A percentile compares a stretch with the other conserved stretches of the same genome.
These are phyloP conservation scores for Clunio marinus DNA, from an alignment of 2,888 invertebrate species.

Conservation along the genomic window DNA sequence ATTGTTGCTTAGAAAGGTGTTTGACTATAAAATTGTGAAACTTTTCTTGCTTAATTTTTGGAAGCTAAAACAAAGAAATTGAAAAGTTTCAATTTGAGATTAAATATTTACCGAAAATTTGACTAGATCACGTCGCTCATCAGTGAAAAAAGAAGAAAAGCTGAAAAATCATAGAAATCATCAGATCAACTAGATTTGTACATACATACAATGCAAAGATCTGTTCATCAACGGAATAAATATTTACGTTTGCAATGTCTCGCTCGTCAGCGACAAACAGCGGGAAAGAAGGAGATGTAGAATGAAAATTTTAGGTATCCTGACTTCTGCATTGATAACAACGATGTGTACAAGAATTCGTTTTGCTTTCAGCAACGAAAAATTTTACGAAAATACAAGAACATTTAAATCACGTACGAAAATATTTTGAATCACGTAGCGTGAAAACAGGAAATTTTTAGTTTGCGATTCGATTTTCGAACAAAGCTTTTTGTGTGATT, in stretches of 20 bases:
- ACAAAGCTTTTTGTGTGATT: slow-evolving; percentile 38
- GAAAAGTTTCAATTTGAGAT: too few species aligned
- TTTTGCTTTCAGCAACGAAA: slow-evolving; percentile 16
- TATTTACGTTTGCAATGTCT: slow-evolving; percentile 31
- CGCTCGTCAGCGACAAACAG: neutral
- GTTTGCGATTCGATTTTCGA: slow-evolving; percentile 29
- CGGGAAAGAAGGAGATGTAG: neutral
- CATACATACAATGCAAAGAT: slow-evolving; percentile 1
- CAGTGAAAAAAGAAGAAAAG: too few species aligned
- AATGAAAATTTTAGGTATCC: neutral
- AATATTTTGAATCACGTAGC: slow-evolving; percentile 38
- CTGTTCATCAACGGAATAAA: slow-evolving; percentile 24
- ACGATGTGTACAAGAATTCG: neutral
- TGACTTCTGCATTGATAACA: slow-evolving; percentile 14
- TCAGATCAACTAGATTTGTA: too few species aligned
- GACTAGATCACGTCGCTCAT: too few species aligned
- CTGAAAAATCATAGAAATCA: slow-evolving; percentile 1
- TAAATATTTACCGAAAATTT: too few species aligned
- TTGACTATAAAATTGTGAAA: too few species aligned
- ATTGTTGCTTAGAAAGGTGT: too few species aligned
- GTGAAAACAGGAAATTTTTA: slow-evolving; percentile 37
- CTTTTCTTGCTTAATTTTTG: too few species aligned
- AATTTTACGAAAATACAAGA: neutral
- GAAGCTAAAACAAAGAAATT: too few species aligned
- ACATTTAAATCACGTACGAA: slow-evolving; percentile 37